Evolutionary conservation across 1,140 invertebrate genomes (phyloP).

Genomic region (Teleogryllus occipitalis): DNA sequence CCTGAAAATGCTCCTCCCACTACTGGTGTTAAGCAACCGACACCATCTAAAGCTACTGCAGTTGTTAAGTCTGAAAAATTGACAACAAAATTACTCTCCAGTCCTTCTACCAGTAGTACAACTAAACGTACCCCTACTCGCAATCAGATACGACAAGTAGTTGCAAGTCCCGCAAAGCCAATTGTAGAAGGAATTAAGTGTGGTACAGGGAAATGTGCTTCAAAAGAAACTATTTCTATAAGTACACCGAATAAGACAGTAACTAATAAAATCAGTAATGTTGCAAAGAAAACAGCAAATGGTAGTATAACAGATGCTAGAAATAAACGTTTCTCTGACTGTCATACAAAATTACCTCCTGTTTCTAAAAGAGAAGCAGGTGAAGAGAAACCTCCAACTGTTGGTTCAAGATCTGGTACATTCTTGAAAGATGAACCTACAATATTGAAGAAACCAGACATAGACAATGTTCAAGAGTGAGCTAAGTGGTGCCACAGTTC

Average conservation of each 20-base stretch:
- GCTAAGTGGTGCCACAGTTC: too few species aligned
- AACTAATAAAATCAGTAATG: conserved; percentile 4
- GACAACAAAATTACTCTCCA: background rate
- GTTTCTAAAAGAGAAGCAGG: background rate
- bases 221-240: background rate
- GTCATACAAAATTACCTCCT: background rate
- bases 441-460: conserved; percentile 41
- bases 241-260: background rate
- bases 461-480: conserved; percentile 36
- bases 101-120: background rate
- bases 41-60: background rate
- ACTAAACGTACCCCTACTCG: conserved; percentile 6
- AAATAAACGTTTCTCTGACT: background rate
- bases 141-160: background rate
- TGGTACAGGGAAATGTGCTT: background rate
- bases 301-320: background rate
- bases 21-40: background rate
- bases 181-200: background rate
- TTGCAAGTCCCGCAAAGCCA: conserved; percentile 9
- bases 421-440: conserved; percentile 62
- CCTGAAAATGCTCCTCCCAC: conserved; percentile 16
- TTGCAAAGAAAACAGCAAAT: background rate
- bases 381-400: conserved; percentile 23
- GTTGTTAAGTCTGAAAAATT: conserved; percentile 1
- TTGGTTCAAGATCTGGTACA: conserved; percentile 53